Evolutionary conservation across 2,888 invertebrate genomes (phyloP), one percentile per base, ranked within the genome.

Genomic region (Lepidocyrtoides sp.): DNA sequence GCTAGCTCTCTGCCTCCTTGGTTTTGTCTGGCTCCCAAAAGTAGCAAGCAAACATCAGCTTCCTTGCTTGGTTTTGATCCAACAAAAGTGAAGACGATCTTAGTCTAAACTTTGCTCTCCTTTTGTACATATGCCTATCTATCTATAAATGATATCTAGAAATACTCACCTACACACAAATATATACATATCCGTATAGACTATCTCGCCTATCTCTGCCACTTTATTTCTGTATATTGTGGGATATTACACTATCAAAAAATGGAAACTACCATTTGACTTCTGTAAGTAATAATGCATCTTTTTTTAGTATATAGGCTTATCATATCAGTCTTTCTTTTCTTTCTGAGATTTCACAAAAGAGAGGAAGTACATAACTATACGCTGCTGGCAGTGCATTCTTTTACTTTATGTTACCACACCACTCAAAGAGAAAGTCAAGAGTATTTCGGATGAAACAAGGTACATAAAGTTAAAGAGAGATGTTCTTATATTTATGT

Each of bases 41-140:
- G 84, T 84, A 84, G 69, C 84, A 72, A 84, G n/a, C n/a, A n/a
- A n/a, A 66, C 69, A 69, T 32, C 36, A 84, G 51, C 51, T 51
- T 54, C n/a, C n/a, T n/a, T n/a, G 69, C 51, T 72, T 36, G n/a
- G 36, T 32, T 66, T 69, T 69, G 69, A 69, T 69, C 69, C 69
- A 36, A 69, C 69, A 36, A 66, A 60, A 63, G 23, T 63, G 29
- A 29, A 29, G 63, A 60, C 57, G 57, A 63, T 63, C 69, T 69
- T 69, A 36, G 17, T 32, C 69, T 69, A 69, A 69, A 69, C 69
- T 69, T 69, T 69, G 69, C 36, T 69, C 69, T 69, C 69, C 14
- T 7, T 32, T 69, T 69, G 36, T 69, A 32, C 20, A 69, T 17
- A 69, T 36, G 41, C 36, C 36, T 69, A 69, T 41, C 60, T 69